Percentiles rank a stretch among this genome's conserved stretches.
Conservation (phyloP, 2,797 vertebrate genomes). For the Halcyon badia region DNA sequence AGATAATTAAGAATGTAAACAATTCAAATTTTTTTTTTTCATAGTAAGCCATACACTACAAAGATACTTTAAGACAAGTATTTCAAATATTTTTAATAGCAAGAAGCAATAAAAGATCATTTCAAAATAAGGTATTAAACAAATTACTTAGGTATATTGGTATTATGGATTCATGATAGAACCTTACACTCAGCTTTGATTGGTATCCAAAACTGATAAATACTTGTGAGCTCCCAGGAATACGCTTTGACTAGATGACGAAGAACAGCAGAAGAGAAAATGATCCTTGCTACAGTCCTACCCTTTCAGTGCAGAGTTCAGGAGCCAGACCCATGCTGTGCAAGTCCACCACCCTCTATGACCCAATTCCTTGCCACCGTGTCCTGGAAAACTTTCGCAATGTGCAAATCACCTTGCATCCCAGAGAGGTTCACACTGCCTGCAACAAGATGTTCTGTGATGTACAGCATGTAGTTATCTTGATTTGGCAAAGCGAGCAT, state of each 20-base stretch:
- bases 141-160: neutral
- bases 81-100: neutral
- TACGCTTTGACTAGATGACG: neutral
- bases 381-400: neutral
- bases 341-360: fast-evolving
- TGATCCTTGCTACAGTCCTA: neutral
- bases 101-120: neutral
- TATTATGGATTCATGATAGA: neutral
- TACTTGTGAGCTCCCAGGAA: neutral
- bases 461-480: fast-evolving
- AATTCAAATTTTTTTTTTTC: neutral
- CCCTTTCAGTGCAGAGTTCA: neutral
- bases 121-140: neutral
- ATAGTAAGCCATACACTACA: neutral
- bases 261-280: neutral
- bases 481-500: neutral
- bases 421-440: neutral
- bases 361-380: neutral
- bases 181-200: neutral
- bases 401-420: neutral
- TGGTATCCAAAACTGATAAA: neutral
- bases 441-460: neutral
- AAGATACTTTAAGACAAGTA: neutral
- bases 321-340: neutral
- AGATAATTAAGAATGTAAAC: no score